Conservation (phyloP, 1,140 invertebrate species). For the Drosophila busckii region DNA sequence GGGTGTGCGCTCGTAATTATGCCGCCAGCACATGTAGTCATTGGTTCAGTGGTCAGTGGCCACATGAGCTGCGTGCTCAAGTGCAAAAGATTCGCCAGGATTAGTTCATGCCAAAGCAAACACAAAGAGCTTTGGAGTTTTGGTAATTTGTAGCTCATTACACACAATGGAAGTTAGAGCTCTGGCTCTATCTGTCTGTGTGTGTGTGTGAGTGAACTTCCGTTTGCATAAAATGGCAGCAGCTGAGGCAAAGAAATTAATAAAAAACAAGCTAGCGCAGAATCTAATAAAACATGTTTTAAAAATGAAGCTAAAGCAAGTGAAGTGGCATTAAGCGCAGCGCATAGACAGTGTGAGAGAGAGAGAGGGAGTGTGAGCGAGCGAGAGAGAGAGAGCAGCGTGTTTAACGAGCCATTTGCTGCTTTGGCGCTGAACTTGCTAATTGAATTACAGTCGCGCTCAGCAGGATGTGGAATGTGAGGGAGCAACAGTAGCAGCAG, state of each 20-base stretch:
- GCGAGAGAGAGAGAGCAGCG: slow-evolving; percentile 33
- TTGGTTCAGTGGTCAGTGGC: slow-evolving; percentile 10
- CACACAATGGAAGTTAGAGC: slow-evolving; percentile 12
- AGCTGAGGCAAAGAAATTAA: slow-evolving; percentile 36
- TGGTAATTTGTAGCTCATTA: slow-evolving; percentile 73
- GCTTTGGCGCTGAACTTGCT: slow-evolving; percentile 74
- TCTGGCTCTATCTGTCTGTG: neutral
- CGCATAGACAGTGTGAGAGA: too few species aligned
- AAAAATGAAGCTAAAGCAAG: slow-evolving; percentile 43
- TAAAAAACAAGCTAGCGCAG: slow-evolving; percentile 8
- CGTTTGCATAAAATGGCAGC: slow-evolving; percentile 64
- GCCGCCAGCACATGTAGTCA: slow-evolving; percentile 34
- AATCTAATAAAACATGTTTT: slow-evolving; percentile 66
- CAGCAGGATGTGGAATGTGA: slow-evolving; percentile 34
- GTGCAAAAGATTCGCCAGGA: slow-evolving; percentile 57
- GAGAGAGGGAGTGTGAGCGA: slow-evolving; percentile 19
- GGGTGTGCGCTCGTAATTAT: slow-evolving; percentile 75
- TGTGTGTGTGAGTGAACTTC: slow-evolving; percentile 34
- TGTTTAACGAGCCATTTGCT: slow-evolving; percentile 75
- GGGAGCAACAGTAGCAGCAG: neutral
- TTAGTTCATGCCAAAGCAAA: slow-evolving; percentile 53
- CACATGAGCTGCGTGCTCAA: slow-evolving; percentile 32
- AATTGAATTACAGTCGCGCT: slow-evolving; percentile 65
- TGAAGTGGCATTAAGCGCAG: slow-evolving; percentile 66
- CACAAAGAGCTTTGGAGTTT: slow-evolving; percentile 35